Percentiles rank a stretch among this genome's conserved stretches.
phyloP scores from a whole-genome alignment of 1,140 invertebrate species.

The Bombus difficillimus region DNA sequence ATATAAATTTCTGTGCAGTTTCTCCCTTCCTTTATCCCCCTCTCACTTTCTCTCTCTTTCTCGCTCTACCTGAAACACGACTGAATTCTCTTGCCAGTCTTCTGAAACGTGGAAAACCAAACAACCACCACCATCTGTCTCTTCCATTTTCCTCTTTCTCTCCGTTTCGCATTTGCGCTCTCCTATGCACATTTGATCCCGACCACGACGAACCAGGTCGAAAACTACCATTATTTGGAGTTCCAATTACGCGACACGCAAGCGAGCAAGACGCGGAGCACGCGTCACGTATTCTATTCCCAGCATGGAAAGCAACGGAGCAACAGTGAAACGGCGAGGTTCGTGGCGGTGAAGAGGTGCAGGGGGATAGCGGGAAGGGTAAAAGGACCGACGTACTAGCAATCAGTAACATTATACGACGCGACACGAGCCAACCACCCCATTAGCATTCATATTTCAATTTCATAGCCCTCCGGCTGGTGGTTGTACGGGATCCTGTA shows the following conservation, averaged over 20 bases:
- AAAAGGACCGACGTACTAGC: constrained; percentile 52
- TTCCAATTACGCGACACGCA: constrained; percentile 30
- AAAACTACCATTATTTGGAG: constrained; percentile 32
- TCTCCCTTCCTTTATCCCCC: not conserved
- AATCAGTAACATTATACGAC: constrained; percentile 69
- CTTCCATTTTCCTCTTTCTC: not conserved
- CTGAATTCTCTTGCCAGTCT: not conserved
- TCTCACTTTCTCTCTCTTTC: too few relatives aligned
- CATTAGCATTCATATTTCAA: constrained; percentile 78
- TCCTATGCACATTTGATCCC: not conserved
- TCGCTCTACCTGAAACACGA: not conserved
- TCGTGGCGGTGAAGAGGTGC: not conserved
- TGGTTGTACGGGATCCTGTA: constrained; percentile 51
- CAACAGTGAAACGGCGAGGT: not conserved
- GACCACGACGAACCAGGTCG: not conserved
- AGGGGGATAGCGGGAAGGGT: not conserved
- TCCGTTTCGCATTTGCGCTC: not conserved
- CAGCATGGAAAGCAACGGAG: constrained; percentile 10
- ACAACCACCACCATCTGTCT: not conserved
- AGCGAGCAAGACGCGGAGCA: constrained; percentile 16
- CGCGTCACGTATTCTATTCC: constrained; percentile 25
- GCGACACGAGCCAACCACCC: constrained; percentile 63
- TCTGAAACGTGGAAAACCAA: not conserved
- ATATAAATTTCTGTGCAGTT: constrained; percentile 38
- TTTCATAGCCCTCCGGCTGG: constrained; percentile 70